These are phyloP conservation scores for Heliopora coerulea DNA, from an alignment of 92 coral and sea anemone species.

Conservation along the genomic window DNA sequence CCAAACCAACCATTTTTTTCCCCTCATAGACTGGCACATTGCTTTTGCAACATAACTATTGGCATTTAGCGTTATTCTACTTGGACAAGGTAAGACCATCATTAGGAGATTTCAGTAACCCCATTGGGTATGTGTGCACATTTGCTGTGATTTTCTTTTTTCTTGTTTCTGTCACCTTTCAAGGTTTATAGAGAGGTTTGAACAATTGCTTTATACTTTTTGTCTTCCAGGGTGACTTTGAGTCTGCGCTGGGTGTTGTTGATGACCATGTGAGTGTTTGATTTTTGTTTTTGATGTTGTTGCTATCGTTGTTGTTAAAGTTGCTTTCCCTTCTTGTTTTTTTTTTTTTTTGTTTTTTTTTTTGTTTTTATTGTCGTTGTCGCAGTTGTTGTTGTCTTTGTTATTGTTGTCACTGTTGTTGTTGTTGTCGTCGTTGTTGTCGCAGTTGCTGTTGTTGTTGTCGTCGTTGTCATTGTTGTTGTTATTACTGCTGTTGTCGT, in stretches of 20 bases:
- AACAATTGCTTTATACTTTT: neutral
- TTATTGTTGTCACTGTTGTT: too few relatives aligned
- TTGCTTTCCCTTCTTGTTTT: too few relatives aligned
- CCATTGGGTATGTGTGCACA: too few relatives aligned
- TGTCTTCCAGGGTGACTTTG: slow-evolving; percentile 25
- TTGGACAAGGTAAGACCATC: slow-evolving; percentile 44
- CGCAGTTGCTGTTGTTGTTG: neutral
- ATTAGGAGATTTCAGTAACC: too few relatives aligned
- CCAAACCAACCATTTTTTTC: too few relatives aligned
- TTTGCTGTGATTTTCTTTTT: neutral
- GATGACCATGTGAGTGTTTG: slow-evolving; percentile 15
- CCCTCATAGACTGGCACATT: slow-evolving; percentile 27
- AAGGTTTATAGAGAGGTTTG: too few relatives aligned
- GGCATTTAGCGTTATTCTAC: slow-evolving; percentile 39
- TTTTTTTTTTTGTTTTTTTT: too few relatives aligned
- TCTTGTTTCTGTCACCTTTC: neutral
- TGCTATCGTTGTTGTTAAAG: neutral
- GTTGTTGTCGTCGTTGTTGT: too few relatives aligned
- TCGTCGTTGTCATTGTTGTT: neutral
- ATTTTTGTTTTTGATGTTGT: neutral
- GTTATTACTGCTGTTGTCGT: neutral
- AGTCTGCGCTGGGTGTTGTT: slow-evolving; percentile 19
- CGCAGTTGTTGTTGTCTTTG: neutral
- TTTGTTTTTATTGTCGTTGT: neutral
- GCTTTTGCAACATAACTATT: slow-evolving; percentile 21